Evolutionary conservation across 64 coral and sea anemone species (phyloP), one percentile per base, ranked within the genome.

Genomic region (Acropora tenuis): DNA sequence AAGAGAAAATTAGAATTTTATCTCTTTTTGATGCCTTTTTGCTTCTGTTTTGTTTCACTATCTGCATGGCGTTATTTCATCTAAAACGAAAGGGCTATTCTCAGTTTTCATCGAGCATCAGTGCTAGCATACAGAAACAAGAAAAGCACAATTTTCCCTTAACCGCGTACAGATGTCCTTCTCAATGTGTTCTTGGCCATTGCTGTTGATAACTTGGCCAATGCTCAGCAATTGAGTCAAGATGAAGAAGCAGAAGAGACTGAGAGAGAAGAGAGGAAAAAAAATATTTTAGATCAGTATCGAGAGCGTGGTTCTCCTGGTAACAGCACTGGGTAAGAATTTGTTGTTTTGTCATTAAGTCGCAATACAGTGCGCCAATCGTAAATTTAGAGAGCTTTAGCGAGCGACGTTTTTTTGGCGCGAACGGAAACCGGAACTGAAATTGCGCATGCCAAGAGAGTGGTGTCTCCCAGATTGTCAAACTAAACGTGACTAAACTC

Each of bases 121-220:
- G 30, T 30, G 30, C 30, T 30, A 30, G 30, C 30, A 30, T 30
- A 30, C 30, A 30, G 30, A 1, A 41, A 63, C 60, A 63, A 55
- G 5, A 63, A 63, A 63, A 63, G 3, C 60, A 13, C 60, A 63
- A 63, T 63, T 63, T 9, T 75, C 48, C 88, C 91, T 99, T 99
- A 89, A 99, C 86, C 42, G 19, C 68, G 8, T 13, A 12, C 20
- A 99, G 97, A 99, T 41, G 90, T 90, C 44, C 74, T 99, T 82
- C 94, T 99, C 8, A 99, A 99, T 91, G 97, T 99, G 20, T 99
- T 99, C 89, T 96, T 99, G 97, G 97, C 97, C 78, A 99, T 99
- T 50, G 97, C 97, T 12, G 97, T 99, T 49, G 97, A 99, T 61
- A 99, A 99, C 86, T 91, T 99, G 83, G 97, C 97, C 7, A 99